Evolutionary conservation across 2,113 vertebrate genomes (phyloP).

Genomic region (Fregata magnificens): DNA sequence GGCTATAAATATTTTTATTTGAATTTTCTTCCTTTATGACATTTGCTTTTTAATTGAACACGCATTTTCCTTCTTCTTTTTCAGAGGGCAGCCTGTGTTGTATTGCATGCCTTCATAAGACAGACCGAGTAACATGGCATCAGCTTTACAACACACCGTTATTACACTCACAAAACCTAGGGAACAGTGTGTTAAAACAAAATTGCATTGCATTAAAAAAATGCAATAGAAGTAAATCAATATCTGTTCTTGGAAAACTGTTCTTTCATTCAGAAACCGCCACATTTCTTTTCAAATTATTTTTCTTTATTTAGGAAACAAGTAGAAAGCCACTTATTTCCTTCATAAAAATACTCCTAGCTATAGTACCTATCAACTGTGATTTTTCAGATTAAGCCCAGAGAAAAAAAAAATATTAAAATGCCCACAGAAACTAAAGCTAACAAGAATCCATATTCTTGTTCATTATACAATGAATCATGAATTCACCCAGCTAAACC

Average conservation of each 20-base stretch:
- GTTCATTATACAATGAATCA: slow-evolving; percentile 28
- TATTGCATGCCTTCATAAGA: background rate
- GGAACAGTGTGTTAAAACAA: background rate
- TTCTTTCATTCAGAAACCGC: background rate
- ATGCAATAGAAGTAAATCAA: background rate
- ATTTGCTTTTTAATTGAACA: background rate
- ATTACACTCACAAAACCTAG: background rate
- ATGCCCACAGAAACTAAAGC: background rate
- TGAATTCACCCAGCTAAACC: slow-evolving; percentile 3
- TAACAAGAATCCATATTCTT: slow-evolving; percentile 31
- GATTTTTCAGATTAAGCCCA: slow-evolving; percentile 38
- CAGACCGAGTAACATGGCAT: background rate
- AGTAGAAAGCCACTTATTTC: background rate
- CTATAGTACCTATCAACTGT: slow-evolving; percentile 3
- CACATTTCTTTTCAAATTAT: background rate
- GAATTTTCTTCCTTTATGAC: background rate
- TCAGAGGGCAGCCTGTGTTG: background rate
- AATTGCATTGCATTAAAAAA: background rate
- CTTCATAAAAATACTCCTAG: background rate
- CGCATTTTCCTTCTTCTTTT: background rate
- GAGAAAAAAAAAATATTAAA: slow-evolving; percentile 28
- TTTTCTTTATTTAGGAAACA: slow-evolving; percentile 4
- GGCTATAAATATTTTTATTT: background rate
- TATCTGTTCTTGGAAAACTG: background rate
- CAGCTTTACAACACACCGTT: background rate